A percentile compares a stretch with the other conserved stretches of the same genome.
phyloP scores from a whole-genome alignment of 2,113 vertebrate genomes.

The Anarhynchus alexandrinus region DNA sequence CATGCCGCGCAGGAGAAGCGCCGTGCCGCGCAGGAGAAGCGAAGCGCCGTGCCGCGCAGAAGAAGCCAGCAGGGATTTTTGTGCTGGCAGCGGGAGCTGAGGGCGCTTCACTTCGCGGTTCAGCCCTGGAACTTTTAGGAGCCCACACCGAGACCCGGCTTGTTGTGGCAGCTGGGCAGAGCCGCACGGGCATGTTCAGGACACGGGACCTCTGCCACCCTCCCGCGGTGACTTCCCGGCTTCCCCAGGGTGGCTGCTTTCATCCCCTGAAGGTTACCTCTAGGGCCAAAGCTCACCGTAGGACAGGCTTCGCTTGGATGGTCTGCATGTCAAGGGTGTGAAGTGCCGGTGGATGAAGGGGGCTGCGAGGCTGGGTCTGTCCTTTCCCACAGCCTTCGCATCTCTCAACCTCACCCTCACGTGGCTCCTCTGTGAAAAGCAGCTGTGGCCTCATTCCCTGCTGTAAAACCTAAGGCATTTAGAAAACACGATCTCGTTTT shows the following conservation, averaged over 20 bases:
- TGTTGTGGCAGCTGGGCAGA: neutral
- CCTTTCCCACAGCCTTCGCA: neutral
- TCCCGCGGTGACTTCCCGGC: accelerated
- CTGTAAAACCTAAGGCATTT: neutral
- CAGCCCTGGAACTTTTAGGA: neutral
- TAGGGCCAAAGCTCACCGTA: accelerated
- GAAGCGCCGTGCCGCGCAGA: neutral
- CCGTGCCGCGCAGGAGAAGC: neutral
- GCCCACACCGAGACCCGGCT: accelerated
- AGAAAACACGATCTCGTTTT: neutral
- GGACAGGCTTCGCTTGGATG: neutral
- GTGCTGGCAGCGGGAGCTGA: neutral
- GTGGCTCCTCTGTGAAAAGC: neutral
- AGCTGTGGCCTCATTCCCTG: neutral
- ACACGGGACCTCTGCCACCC: neutral
- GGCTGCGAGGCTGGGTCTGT: neutral
- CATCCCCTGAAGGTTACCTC: neutral
- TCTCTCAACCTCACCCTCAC: neutral
- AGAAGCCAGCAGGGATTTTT: neutral
- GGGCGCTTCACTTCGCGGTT: accelerated
- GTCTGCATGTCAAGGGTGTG: neutral
- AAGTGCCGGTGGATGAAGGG: neutral
- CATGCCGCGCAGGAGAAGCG: neutral
- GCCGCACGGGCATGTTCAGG: accelerated
- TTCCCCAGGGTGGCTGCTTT: neutral